Evolutionary conservation across 2,797 vertebrate genomes (phyloP).

Genomic region (Diplodus puntazzo): DNA sequence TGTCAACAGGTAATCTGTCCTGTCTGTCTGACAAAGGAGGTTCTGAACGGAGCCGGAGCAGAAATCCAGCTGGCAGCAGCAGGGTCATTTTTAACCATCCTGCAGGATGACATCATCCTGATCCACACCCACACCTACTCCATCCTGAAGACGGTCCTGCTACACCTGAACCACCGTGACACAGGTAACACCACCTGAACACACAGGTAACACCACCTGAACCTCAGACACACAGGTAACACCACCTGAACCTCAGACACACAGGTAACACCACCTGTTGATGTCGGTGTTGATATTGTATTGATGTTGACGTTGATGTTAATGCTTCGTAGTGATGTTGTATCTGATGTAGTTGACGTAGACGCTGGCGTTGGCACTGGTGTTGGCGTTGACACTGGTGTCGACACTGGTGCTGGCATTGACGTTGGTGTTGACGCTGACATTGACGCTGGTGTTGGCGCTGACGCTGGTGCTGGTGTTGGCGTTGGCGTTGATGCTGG

Average conservation of each 20-base stretch:
- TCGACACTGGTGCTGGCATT: too few relatives aligned
- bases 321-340: too few relatives aligned
- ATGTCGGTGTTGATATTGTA: too few relatives aligned
- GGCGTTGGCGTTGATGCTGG: too few relatives aligned
- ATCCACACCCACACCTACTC: slow-evolving; percentile 93
- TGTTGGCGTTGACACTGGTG: too few relatives aligned
- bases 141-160: slow-evolving; percentile 94
- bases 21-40: slow-evolving; percentile 85
- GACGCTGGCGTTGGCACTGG: too few relatives aligned
- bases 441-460: too few relatives aligned
- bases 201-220: slow-evolving; percentile 3
- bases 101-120: slow-evolving; percentile 94
- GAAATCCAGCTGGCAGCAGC: slow-evolving; percentile 95
- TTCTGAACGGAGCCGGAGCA: slow-evolving; percentile 89
- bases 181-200: slow-evolving; percentile 82
- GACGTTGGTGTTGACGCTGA: too few relatives aligned
- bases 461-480: too few relatives aligned
- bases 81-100: slow-evolving; percentile 91
- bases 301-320: too few relatives aligned
- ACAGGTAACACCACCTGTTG: background rate
- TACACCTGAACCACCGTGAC: slow-evolving; percentile 93
- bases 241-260: slow-evolving; percentile 1
- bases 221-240: slow-evolving; percentile 3
- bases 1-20: slow-evolving; percentile 20
- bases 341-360: too few relatives aligned